Conservation (phyloP, 1,140 invertebrate species). For the Dinoponera quadriceps region DNA sequence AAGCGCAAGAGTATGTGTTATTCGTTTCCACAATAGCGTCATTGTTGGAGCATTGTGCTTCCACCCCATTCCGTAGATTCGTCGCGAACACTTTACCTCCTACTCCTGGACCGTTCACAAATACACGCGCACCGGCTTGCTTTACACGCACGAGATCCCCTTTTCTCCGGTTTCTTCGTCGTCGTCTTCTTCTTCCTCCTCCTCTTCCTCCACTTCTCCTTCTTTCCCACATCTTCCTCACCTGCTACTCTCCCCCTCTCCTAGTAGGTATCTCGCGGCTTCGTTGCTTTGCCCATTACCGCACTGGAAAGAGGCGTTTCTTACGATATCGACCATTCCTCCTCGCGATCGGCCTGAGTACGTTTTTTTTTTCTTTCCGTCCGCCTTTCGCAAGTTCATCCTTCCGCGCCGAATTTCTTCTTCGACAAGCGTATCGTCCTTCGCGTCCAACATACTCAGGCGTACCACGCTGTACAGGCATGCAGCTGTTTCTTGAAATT, state of each 20-base stretch:
- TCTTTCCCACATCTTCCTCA: slow-evolving; percentile 12
- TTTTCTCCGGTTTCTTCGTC: slow-evolving; percentile 60
- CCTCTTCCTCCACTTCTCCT: background rate
- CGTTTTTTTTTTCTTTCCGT: slow-evolving; percentile 4
- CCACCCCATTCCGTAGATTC: slow-evolving; percentile 81
- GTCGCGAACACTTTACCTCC: slow-evolving; percentile 81
- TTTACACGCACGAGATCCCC: slow-evolving; percentile 71
- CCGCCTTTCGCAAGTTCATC: background rate
- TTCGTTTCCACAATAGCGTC: slow-evolving; percentile 83
- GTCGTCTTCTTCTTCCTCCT: slow-evolving; percentile 15
- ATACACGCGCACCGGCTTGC: slow-evolving; percentile 66
- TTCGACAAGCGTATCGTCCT: background rate
- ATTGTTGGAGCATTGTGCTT: slow-evolving; percentile 82
- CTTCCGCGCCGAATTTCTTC: slow-evolving; percentile 1
- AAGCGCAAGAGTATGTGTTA: slow-evolving; percentile 81
- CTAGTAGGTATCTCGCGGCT: slow-evolving; percentile 18
- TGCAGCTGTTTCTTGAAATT: too few species aligned
- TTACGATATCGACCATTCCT: slow-evolving; percentile 56
- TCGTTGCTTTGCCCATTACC: slow-evolving; percentile 25
- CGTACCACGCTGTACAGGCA: background rate
- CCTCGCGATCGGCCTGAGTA: background rate
- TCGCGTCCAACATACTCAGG: background rate
- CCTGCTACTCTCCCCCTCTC: slow-evolving; percentile 18
- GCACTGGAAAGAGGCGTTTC: slow-evolving; percentile 23
- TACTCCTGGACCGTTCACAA: slow-evolving; percentile 67